Evolutionary conservation across 2,113 vertebrate species (phyloP).

Genomic region (Etheostoma cragini): DNA sequence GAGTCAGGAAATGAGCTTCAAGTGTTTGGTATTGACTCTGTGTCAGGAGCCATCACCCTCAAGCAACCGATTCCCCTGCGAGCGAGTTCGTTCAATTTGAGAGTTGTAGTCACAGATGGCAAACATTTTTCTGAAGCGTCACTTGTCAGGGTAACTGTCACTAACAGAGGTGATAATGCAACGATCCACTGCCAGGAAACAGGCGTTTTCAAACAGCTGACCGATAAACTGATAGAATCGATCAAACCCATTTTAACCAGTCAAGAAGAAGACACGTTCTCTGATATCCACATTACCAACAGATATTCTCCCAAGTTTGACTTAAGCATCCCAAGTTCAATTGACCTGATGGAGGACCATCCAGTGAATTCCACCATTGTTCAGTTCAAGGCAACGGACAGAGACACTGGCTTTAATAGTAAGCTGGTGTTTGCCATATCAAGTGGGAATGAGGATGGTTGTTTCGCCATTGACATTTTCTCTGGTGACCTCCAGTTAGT

Average conservation of each 20-base stretch:
- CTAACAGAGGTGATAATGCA: conserved; percentile 76
- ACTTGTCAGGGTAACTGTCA: conserved; percentile 88
- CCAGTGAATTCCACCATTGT: conserved; percentile 86
- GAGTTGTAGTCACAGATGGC: conserved; percentile 91
- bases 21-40: conserved; percentile 88
- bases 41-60: conserved; percentile 88
- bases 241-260: conserved; percentile 84
- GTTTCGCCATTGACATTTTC: conserved; percentile 90
- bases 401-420: conserved; percentile 90
- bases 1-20: conserved; percentile 89
- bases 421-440: conserved; percentile 91
- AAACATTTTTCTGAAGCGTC: conserved; percentile 87
- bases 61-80: conserved; percentile 80
- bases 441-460: conserved; percentile 92
- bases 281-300: conserved; percentile 90
- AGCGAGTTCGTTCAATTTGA: conserved; percentile 83
- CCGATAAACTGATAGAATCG: conserved; percentile 90
- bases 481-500: conserved; percentile 88
- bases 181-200: conserved; percentile 90
- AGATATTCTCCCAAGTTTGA: conserved; percentile 90
- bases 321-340: conserved; percentile 86
- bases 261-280: conserved; percentile 87
- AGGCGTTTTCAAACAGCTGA: conserved; percentile 88
- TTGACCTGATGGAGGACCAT: conserved; percentile 88
- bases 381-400: conserved; percentile 88